A percentile compares a stretch with the other conserved stretches of the same genome.
Conservation (phyloP, 1,140 invertebrate genomes). For the Bombus turneri region DNA sequence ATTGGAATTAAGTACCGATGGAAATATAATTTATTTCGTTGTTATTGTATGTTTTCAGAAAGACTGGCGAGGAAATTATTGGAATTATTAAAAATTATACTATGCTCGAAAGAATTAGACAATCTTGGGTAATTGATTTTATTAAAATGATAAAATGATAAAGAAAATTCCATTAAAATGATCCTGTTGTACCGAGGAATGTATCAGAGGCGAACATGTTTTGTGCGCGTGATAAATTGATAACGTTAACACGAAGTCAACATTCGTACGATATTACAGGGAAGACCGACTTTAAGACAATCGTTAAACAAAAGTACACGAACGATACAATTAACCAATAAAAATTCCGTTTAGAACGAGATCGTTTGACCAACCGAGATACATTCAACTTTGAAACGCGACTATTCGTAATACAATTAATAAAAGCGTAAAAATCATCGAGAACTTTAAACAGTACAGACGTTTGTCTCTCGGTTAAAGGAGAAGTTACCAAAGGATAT, state of each 20-base stretch:
- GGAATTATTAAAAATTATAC: not conserved
- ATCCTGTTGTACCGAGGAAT: not conserved
- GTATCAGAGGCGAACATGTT: not conserved
- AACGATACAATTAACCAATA: too few species aligned
- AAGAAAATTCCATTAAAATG: not conserved
- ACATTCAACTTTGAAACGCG: too few species aligned
- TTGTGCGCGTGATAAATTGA: too few species aligned
- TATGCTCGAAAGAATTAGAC: too few species aligned
- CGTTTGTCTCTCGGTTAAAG: not conserved
- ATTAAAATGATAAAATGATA: too few species aligned
- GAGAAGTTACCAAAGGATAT: not conserved
- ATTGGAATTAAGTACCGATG: too few species aligned
- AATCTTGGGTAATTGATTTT: too few species aligned
- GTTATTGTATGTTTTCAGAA: not conserved
- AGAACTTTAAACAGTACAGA: not conserved
- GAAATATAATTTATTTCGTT: too few species aligned
- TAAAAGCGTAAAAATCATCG: not conserved
- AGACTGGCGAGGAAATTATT: too few species aligned
- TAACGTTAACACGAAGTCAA: not conserved
- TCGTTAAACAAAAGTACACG: not conserved
- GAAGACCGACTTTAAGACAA: not conserved
- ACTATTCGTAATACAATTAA: too few species aligned
- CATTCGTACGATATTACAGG: not conserved
- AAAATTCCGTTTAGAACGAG: not conserved
- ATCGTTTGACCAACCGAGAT: not conserved